A percentile compares a stretch with the other conserved stretches of the same genome.
Conservation (phyloP, 2,113 vertebrate species). For the Thinocorus orbignyianus region DNA sequence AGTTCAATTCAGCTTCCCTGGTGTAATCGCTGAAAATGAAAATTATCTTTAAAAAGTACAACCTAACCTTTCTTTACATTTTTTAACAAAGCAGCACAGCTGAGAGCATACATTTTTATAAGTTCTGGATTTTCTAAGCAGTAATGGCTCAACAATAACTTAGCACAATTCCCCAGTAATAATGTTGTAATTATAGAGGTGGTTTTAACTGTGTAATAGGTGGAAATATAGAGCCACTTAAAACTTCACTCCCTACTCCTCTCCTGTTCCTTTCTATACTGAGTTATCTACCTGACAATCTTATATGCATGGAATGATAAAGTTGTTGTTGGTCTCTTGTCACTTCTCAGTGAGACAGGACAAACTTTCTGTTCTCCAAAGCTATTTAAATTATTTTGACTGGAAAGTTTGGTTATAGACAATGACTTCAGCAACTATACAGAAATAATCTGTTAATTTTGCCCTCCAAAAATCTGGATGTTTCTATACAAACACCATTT, state of each 20-base stretch:
- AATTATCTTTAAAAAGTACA: neutral
- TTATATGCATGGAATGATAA: neutral
- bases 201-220: neutral
- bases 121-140: neutral
- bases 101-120: neutral
- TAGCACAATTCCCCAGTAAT: neutral
- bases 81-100: neutral
- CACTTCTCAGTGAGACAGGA: neutral
- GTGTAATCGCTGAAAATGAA: neutral
- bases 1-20: neutral
- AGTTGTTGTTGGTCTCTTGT: neutral
- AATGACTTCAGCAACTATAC: neutral
- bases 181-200: neutral
- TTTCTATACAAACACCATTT: neutral
- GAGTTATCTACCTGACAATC: neutral
- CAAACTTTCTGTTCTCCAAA: neutral
- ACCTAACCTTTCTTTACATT: neutral
- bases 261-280: neutral
- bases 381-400: neutral
- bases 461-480: neutral
- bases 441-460: neutral
- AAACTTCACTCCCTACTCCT: neutral
- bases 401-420: neutral
- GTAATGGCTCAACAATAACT: neutral
- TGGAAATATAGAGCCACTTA: neutral